These are phyloP conservation scores for Lepidonotus clava DNA, from an alignment of 2,888 invertebrate genomes.

Conservation along the genomic window DNA sequence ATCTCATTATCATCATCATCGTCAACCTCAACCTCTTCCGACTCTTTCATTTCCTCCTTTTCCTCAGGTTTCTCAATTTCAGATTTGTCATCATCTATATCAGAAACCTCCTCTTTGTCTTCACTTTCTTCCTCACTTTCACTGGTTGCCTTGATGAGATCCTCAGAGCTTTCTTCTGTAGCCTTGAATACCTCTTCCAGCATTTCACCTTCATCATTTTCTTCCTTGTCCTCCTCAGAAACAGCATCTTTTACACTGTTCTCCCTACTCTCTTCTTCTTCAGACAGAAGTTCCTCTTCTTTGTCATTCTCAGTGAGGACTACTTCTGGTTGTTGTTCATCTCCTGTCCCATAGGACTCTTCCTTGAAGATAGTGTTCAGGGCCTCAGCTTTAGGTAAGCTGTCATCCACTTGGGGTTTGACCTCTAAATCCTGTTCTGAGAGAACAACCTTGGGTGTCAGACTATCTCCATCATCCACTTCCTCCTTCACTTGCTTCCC, in stretches of 20 bases:
- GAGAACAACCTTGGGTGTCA: neutral
- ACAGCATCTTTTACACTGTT: neutral
- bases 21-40: neutral
- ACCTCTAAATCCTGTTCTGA: neutral
- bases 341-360: neutral
- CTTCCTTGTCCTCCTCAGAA: neutral
- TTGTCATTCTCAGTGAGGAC: too few species aligned
- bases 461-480: slow-evolving; percentile 2
- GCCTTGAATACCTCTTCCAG: neutral
- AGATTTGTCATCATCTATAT: neutral
- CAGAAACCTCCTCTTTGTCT: neutral
- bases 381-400: neutral
- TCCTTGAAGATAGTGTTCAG: slow-evolving; percentile 4
- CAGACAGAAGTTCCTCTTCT: too few species aligned
- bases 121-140: neutral
- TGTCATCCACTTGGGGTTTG: neutral
- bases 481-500: neutral
- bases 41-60: neutral
- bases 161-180: neutral
- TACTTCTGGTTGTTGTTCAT: too few species aligned
- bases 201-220: neutral
- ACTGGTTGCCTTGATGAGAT: neutral
- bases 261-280: too few species aligned
- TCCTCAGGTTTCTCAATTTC: slow-evolving; percentile 3
- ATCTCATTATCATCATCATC: neutral